Evolutionary conservation across 2,888 invertebrate genomes (phyloP).

Genomic region (Ennomos fuscantarius): DNA sequence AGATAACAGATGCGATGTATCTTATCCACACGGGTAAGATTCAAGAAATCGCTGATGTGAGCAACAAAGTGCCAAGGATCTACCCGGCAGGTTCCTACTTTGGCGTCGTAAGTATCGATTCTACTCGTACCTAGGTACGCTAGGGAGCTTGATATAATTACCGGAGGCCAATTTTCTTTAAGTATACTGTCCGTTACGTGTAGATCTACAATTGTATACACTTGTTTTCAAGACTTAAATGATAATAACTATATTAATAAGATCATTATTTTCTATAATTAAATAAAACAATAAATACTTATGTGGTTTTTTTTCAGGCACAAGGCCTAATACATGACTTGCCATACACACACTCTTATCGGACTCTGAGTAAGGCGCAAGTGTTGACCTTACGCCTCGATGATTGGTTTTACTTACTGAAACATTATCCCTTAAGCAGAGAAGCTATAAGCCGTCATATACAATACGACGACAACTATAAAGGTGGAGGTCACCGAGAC

Average conservation of each 20-base stretch:
- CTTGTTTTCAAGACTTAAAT: too few relatives aligned
- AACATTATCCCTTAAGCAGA: slow-evolving; percentile 64
- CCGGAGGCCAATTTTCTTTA: too few relatives aligned
- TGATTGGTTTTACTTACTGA: slow-evolving; percentile 65
- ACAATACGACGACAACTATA: slow-evolving; percentile 7
- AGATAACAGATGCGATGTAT: slow-evolving; percentile 72
- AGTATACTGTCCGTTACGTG: too few relatives aligned
- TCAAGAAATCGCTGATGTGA: slow-evolving; percentile 46
- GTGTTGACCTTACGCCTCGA: slow-evolving; percentile 61
- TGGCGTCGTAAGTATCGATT: slow-evolving; percentile 55
- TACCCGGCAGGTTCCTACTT: slow-evolving; percentile 59
- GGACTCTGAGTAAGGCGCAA: slow-evolving; percentile 59
- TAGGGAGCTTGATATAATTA: too few relatives aligned
- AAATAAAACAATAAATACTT: too few relatives aligned
- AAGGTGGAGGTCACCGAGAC: slow-evolving; percentile 1
- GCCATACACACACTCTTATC: slow-evolving; percentile 62
- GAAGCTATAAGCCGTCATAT: slow-evolving; percentile 51
- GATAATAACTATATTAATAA: too few relatives aligned
- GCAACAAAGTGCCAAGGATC: slow-evolving; percentile 35
- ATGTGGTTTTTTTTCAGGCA: slow-evolving; percentile 48
- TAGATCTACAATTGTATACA: too few relatives aligned
- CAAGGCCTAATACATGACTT: slow-evolving; percentile 61
- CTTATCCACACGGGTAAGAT: slow-evolving; percentile 68
- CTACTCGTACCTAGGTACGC: too few relatives aligned
- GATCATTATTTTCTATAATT: too few relatives aligned